phyloP scores from a whole-genome alignment of 1,140 invertebrate genomes.

The Onthophagus taurus region DNA sequence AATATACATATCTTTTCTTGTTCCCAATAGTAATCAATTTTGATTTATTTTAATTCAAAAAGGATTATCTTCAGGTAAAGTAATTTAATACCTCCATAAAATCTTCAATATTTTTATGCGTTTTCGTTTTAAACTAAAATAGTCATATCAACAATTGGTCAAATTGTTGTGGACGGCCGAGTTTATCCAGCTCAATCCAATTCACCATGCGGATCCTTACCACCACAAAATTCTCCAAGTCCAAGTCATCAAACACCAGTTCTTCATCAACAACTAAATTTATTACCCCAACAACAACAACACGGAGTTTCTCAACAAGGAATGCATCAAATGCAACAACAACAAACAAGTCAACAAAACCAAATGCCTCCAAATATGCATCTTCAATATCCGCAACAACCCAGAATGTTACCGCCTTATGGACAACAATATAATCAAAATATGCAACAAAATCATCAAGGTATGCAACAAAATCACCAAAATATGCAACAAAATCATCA shows the following conservation, averaged over 20 bases:
- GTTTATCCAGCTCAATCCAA: conserved; percentile 43
- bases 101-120: conserved; percentile 1
- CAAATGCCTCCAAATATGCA: conserved; percentile 25
- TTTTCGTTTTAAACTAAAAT: conserved; percentile 20
- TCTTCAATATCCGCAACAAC: conserved; percentile 23
- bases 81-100: neutral
- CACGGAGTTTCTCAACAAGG: conserved; percentile 31
- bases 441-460: conserved; percentile 18
- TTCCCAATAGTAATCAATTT: conserved; percentile 7
- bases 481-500: conserved; percentile 10
- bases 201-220: conserved; percentile 37
- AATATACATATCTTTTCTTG: conserved; percentile 16
- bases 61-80: conserved; percentile 10
- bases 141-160: conserved; percentile 64
- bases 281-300: conserved; percentile 28
- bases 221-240: conserved; percentile 35
- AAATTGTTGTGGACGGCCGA: conserved; percentile 68
- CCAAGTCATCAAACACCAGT: conserved; percentile 34
- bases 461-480: conserved; percentile 13
- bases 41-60: conserved; percentile 11
- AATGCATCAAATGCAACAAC: conserved; percentile 40
- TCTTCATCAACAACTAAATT: conserved; percentile 30
- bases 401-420: conserved; percentile 25
- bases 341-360: conserved; percentile 34
- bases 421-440: conserved; percentile 13